Base-by-base conservation (phyloP, 1,140 invertebrate genomes). In the Nomia melanderi region DNA sequence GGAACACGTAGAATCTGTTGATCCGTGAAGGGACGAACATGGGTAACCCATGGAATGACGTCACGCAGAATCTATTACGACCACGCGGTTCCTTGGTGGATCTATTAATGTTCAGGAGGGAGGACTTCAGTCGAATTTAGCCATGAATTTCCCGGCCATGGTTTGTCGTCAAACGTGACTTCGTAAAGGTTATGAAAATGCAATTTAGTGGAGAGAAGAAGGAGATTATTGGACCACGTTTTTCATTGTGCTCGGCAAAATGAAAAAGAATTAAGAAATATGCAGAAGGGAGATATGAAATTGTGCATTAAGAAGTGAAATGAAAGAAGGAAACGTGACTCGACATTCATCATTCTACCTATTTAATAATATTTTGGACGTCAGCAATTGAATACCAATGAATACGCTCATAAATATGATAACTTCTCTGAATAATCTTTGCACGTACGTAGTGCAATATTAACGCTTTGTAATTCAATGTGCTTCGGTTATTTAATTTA, bases 101-200 rank as follows among this genome's bases (percentile, higher is more conserved):
- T 2, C 44, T 8, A 66, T 67, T 67, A 47, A 54, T 7, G 29
- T 5, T 8, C 12, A 54, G 53, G n/a, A 25, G 47, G 14, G 17
- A 67, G 33, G 31, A 39, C 14, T 8, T 11, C n/a, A 53, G 65
- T 20, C 33, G 41, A 47, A 33, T 54, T 33, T 20, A 36, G n/a
- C 11, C 64, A 20, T 31, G 12, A n/a, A 31, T 29, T 17, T 12
- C 8, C 5, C 9, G 20, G 23, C 1, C 20, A 8, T 31, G 17
- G 25, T 14, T 14, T 31, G 12, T 54, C 39, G 11, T 36, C n/a
- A 50, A 3, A 36, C 56, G 56, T 60, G 69, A 56, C 65, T 67
- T 50, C 33, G 50, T 67, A 67, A 62, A 50, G 47, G 39, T 72
- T 50, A 62, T 62, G 62, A 65, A 65, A 65, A 56, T 41, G 27